phyloP scores from a whole-genome alignment of 2,888 invertebrate species.

The Scaptomyza tumidula region DNA sequence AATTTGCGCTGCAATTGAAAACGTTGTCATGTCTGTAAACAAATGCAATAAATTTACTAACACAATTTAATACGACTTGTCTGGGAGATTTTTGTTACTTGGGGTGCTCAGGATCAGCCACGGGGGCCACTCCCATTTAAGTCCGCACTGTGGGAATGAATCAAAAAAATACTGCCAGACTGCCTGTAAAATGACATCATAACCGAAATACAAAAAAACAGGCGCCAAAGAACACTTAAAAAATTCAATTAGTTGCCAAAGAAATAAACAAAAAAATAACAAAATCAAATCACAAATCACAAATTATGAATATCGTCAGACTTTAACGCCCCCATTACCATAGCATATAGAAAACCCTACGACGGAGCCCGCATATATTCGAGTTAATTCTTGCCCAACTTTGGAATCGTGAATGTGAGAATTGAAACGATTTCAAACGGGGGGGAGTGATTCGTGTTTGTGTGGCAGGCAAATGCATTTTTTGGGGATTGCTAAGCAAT shows the following conservation, averaged over 20 bases:
- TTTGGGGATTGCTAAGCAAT: conserved; percentile 32
- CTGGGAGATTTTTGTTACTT: conserved; percentile 27
- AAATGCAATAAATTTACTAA: conserved; percentile 75
- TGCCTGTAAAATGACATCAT: conserved; percentile 52
- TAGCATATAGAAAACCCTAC: not conserved
- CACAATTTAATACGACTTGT: conserved; percentile 70
- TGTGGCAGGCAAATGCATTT: conserved; percentile 16
- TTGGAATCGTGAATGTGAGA: conserved; percentile 42
- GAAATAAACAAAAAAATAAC: conserved; percentile 15
- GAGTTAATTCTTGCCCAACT: conserved; percentile 24
- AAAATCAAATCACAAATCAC: not conserved
- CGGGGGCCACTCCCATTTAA: conserved; percentile 43
- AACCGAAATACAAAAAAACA: not conserved
- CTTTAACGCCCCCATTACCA: conserved; percentile 27
- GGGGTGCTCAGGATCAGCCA: conserved; percentile 24
- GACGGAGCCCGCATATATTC: conserved; percentile 39
- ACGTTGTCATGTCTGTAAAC: conserved; percentile 71
- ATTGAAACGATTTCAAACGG: conserved; percentile 6
- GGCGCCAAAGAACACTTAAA: conserved; percentile 48
- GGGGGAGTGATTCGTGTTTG: not conserved
- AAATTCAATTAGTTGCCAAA: conserved; percentile 52
- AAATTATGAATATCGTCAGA: conserved; percentile 19
- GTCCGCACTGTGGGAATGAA: conserved; percentile 45
- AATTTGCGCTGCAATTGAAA: conserved; percentile 43
- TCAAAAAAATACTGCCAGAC: conserved; percentile 26